phyloP scores from a whole-genome alignment of 1,140 invertebrate genomes.

The Scaptodrosophila lebanonensis region DNA sequence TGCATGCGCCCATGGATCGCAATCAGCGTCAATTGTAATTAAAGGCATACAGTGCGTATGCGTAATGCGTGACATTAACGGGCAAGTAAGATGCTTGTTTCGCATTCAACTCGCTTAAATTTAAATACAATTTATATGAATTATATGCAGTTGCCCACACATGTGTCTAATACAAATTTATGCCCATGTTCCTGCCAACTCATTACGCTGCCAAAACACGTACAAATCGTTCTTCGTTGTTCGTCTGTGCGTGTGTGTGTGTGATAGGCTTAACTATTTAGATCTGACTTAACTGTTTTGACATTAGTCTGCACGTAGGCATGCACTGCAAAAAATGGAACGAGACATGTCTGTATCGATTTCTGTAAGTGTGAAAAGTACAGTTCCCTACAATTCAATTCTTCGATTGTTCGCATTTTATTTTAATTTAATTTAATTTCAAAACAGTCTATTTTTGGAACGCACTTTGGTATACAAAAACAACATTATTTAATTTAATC shows the following conservation, averaged over 20 bases:
- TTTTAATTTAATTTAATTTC: too few species aligned
- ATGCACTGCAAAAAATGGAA: too few species aligned
- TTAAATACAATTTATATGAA: slow-evolving; percentile 66
- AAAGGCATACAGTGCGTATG: slow-evolving; percentile 47
- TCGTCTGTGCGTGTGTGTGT: not conserved
- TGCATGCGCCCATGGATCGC: slow-evolving; percentile 42
- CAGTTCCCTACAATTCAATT: too few species aligned
- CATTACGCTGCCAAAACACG: slow-evolving; percentile 56
- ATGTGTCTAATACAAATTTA: slow-evolving; percentile 45
- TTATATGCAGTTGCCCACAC: slow-evolving; percentile 41
- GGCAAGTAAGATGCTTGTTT: not conserved
- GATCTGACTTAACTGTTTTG: slow-evolving; percentile 45
- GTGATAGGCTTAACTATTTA: slow-evolving; percentile 36
- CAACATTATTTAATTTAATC: too few species aligned
- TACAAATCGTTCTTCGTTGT: slow-evolving; percentile 3
- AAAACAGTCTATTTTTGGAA: too few species aligned
- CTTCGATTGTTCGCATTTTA: too few species aligned
- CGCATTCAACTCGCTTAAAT: slow-evolving; percentile 53
- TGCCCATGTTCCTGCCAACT: slow-evolving; percentile 20
- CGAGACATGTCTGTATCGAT: too few species aligned
- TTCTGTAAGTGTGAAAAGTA: too few species aligned
- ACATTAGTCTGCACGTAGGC: too few species aligned
- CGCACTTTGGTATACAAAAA: too few species aligned
- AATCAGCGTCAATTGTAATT: slow-evolving; percentile 66
- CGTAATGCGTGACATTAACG: slow-evolving; percentile 42